phyloP scores from a whole-genome alignment of 2,888 invertebrate genomes.

The Watsonalla cultraria region DNA sequence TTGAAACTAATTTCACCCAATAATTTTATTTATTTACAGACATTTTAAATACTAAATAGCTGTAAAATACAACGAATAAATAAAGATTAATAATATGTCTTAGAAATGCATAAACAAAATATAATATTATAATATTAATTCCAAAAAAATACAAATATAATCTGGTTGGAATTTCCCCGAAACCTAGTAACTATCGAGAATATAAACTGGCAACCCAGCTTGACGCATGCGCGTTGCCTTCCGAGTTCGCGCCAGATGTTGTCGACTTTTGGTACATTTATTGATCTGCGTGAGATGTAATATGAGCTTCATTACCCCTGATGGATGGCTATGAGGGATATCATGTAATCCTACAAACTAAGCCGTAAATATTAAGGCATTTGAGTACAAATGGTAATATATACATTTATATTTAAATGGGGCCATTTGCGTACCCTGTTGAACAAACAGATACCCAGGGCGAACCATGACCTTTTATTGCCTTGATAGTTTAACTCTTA shows the following conservation, averaged over 20 bases:
- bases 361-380: background rate
- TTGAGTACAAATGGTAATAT: background rate
- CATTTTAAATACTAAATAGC: background rate
- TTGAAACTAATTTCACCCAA: background rate
- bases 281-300: constrained; percentile 56
- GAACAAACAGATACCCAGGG: no score
- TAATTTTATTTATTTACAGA: background rate
- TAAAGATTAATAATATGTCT: background rate
- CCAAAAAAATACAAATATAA: no score
- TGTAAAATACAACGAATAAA: background rate
- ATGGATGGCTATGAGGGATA: constrained; percentile 33
- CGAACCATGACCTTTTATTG: no score
- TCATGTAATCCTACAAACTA: constrained; percentile 19
- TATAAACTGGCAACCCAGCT: constrained; percentile 37
- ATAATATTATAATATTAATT: background rate
- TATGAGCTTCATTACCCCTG: constrained; percentile 39
- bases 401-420: no score
- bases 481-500: no score
- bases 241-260: constrained; percentile 65
- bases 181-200: background rate
- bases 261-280: constrained; percentile 62
- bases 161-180: background rate
- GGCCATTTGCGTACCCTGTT: no score
- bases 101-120: background rate
- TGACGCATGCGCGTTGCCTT: constrained; percentile 51